Evolutionary conservation across 1,140 invertebrate genomes (phyloP), one percentile per base, ranked within the genome.

Genomic region (Drosophila tristis): DNA sequence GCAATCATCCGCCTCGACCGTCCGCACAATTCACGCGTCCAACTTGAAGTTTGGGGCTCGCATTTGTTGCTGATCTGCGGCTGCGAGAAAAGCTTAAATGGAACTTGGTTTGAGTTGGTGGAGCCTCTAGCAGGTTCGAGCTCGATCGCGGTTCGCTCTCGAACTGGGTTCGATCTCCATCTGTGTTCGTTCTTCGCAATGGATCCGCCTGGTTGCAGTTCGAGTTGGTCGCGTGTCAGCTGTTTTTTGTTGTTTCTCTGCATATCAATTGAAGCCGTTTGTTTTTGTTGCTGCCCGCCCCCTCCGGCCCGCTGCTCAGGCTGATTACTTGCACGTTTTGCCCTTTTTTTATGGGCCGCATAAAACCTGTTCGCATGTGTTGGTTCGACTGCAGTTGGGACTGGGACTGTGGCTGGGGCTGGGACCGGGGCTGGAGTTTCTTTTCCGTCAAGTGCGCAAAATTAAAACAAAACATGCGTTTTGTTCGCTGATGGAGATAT

Each of bases 391-490:
- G 31, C 9, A 35, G 9, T 57, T 49, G 13, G 51, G 31, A 1
- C n/a, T 39, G 31, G 31, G 31, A 1, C 8, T n/a, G 15, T 11
- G 31, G 51, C 2, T 58, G 31, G 31, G 31, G 2, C 8, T 42
- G 31, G 31, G 5, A 11, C 23, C 11, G 31, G 31, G 31, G 15
- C 44, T 57, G 26, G 73, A 50, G 56, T 67, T 87, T 67, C 64
- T 77, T 63, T 65, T 68, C 49, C 42, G 64, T 42, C 74, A 15
- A 57, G 53, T 58, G 71, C 64, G 70, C 81, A 81, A 86, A 87
- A 87, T 86, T 81, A 86, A 86, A 75, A 87, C 74, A 86, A 86
- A 86, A 87, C 81, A 86, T 87, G 82, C 81, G 81, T 87, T 85
- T 85, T 86, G 82, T 85, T 63, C 70, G 78, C 51, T 53, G 7